phyloP scores from a whole-genome alignment of 2,888 invertebrate genomes.

The Monochamus alternatus region DNA sequence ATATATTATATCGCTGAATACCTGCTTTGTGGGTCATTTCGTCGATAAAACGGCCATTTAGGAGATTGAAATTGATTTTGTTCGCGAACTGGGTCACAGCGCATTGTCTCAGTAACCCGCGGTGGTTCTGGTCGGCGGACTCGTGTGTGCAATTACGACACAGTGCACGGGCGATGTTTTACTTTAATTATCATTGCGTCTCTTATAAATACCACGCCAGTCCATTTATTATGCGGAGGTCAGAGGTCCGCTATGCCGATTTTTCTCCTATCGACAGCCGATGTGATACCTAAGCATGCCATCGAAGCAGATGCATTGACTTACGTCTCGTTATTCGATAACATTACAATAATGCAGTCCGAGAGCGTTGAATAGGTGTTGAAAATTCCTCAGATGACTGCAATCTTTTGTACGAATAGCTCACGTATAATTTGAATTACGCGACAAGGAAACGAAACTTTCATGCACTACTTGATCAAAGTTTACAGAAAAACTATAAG shows the following conservation, averaged over 20 bases:
- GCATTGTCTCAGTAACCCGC: constrained; percentile 26
- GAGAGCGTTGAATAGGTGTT: no score
- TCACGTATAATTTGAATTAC: no score
- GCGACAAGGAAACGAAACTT: no score
- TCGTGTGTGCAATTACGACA: constrained; percentile 23
- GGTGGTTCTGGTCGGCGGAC: background rate
- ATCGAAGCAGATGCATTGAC: constrained; percentile 36
- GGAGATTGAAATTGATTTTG: constrained; percentile 35
- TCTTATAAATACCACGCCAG: constrained; percentile 36
- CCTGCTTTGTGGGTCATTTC: constrained; percentile 26
- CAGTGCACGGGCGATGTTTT: constrained; percentile 31
- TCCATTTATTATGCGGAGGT: constrained; percentile 34
- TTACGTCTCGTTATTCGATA: constrained; percentile 38
- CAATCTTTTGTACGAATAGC: no score
- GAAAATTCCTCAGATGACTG: no score
- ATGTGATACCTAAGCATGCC: constrained; percentile 17
- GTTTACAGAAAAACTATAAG: no score
- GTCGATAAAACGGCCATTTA: constrained; percentile 33
- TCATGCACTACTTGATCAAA: no score
- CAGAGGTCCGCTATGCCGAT: constrained; percentile 35
- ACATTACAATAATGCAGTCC: no score
- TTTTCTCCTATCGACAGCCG: constrained; percentile 35
- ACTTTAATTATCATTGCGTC: constrained; percentile 36
- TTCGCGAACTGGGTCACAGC: constrained; percentile 31
- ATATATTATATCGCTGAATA: constrained; percentile 13